Conservation (phyloP, 1,140 invertebrate species). For the Trinorchestia longiramus region DNA sequence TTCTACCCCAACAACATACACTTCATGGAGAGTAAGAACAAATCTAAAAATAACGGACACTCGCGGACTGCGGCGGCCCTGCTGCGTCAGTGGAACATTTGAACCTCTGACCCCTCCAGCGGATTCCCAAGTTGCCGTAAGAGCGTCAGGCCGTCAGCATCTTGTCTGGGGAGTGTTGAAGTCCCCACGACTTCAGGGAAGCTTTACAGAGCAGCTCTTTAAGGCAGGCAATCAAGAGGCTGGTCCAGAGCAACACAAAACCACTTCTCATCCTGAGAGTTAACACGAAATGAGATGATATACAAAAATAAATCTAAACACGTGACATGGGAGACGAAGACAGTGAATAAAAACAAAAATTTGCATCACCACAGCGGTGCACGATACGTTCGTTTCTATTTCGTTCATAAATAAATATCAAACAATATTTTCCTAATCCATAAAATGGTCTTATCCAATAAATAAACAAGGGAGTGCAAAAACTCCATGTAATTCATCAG, state of each 20-base stretch:
- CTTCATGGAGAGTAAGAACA: too few species aligned
- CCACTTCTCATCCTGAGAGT: background rate
- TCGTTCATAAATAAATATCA: background rate
- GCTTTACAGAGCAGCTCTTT: background rate
- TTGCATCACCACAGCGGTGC: background rate
- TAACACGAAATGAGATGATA: background rate
- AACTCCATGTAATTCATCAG: background rate
- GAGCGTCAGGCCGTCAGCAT: background rate
- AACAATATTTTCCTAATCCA: background rate
- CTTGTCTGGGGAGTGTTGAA: background rate
- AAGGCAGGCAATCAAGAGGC: background rate
- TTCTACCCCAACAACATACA: too few species aligned
- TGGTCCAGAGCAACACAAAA: background rate
- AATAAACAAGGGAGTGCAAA: background rate
- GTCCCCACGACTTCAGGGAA: background rate
- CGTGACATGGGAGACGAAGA: background rate
- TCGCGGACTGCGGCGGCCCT: too few species aligned
- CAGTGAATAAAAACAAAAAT: background rate
- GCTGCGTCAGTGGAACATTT: too few species aligned
- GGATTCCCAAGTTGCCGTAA: too few species aligned
- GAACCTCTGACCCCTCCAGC: too few species aligned
- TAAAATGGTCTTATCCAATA: background rate
- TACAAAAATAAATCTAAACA: background rate
- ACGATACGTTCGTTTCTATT: background rate
- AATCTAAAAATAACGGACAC: too few species aligned